phyloP scores from a whole-genome alignment of 2,888 invertebrate genomes.

The Podotricha telesiphe region DNA sequence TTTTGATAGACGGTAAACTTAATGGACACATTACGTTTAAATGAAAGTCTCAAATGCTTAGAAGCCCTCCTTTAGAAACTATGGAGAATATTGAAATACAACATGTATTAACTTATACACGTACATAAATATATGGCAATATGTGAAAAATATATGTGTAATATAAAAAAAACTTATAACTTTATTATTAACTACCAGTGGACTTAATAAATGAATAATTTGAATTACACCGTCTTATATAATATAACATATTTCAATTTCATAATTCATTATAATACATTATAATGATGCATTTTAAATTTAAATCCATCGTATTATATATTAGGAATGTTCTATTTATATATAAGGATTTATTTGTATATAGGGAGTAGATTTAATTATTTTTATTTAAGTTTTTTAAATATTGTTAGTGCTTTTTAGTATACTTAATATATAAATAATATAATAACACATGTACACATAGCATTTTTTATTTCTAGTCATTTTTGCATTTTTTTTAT shows the following conservation, averaged over 20 bases:
- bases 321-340: too few relatives aligned
- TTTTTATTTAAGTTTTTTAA: too few relatives aligned
- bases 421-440: neutral
- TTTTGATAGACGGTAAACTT: constrained; percentile 16
- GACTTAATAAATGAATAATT: too few relatives aligned
- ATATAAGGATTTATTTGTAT: too few relatives aligned
- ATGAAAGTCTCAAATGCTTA: neutral
- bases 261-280: too few relatives aligned
- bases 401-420: too few relatives aligned
- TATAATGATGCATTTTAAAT: too few relatives aligned
- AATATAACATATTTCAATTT: too few relatives aligned
- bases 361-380: too few relatives aligned
- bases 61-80: neutral
- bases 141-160: neutral
- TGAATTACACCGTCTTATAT: too few relatives aligned
- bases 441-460: neutral
- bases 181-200: neutral
- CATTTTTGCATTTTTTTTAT: neutral
- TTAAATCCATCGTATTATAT: too few relatives aligned
- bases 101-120: neutral
- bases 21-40: constrained; percentile 2
- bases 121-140: neutral
- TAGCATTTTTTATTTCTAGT: neutral
- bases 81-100: neutral
- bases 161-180: neutral